Percentiles rank a stretch among this genome's conserved stretches.
Conservation (phyloP, 2,888 invertebrate species). For the Cheilosia soror region DNA sequence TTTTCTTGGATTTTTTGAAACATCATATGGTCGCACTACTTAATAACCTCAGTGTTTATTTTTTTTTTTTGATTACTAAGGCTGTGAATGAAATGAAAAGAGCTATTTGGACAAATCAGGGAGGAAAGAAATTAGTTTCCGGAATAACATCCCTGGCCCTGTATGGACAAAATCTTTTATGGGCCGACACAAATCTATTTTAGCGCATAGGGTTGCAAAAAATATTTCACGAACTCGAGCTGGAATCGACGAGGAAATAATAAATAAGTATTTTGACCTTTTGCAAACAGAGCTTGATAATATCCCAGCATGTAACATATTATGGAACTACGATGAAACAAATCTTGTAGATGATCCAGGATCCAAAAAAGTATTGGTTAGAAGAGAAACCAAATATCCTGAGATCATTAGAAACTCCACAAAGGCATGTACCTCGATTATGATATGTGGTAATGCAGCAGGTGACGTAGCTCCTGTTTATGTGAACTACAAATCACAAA, state of each 20-base stretch:
- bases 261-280: neutral
- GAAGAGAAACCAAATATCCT: slow-evolving; percentile 10
- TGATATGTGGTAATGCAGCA: slow-evolving; percentile 3
- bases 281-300: slow-evolving; percentile 7
- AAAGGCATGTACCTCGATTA: neutral
- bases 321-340: slow-evolving; percentile 12
- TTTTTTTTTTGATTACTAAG: no score
- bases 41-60: no score
- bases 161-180: no score
- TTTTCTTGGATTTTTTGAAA: no score
- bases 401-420: slow-evolving; percentile 13
- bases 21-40: no score
- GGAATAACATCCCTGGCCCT: no score
- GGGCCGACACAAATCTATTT: neutral
- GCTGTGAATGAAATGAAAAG: no score
- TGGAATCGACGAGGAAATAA: slow-evolving; percentile 1
- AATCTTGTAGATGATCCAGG: slow-evolving; percentile 15
- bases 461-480: slow-evolving; percentile 3
- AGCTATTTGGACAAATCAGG: no score
- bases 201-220: slow-evolving; percentile 4
- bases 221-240: neutral
- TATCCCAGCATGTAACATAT: neutral
- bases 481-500: slow-evolving; percentile 9
- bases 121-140: no score
- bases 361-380: slow-evolving; percentile 10